phyloP scores from a whole-genome alignment of 2,888 invertebrate genomes.

The Drosophila rubida region DNA sequence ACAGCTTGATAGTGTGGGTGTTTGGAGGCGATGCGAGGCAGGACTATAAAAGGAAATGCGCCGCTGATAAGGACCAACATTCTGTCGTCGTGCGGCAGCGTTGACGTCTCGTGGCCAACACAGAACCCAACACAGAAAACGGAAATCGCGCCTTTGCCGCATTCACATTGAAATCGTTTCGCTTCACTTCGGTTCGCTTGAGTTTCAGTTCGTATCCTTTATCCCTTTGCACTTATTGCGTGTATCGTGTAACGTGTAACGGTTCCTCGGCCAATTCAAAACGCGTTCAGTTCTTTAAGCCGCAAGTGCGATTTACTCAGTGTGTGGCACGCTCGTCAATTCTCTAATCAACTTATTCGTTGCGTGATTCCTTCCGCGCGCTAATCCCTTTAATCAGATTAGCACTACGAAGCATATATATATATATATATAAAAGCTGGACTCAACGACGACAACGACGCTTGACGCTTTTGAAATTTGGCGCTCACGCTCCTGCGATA shows the following conservation, averaged over 20 bases:
- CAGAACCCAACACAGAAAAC: conserved; percentile 18
- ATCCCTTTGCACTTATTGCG: conserved; percentile 14
- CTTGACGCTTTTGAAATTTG: conserved; percentile 23
- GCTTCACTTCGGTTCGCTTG: conserved; percentile 2
- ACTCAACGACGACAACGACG: neutral
- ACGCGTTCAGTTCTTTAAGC: conserved; percentile 22
- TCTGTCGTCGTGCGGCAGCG: conserved; percentile 80
- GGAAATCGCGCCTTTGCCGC: conserved; percentile 37
- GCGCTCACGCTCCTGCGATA: conserved; percentile 9
- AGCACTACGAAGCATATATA: neutral
- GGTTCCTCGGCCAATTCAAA: conserved; percentile 57
- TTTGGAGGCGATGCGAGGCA: conserved; percentile 25
- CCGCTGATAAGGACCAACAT: conserved; percentile 82
- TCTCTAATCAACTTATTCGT: conserved; percentile 68
- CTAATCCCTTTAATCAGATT: conserved; percentile 60
- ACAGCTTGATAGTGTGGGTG: neutral
- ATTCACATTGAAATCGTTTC: conserved; percentile 20
- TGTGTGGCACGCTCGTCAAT: conserved; percentile 41
- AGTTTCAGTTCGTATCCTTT: conserved; percentile 14
- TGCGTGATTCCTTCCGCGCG: conserved; percentile 48
- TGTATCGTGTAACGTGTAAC: conserved; percentile 49
- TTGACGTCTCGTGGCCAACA: conserved; percentile 65
- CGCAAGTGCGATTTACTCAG: conserved; percentile 44
- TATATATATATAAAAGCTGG: neutral
- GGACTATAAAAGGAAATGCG: conserved; percentile 83